A percentile compares a stretch with the other conserved stretches of the same genome.
phyloP scores from a whole-genome alignment of 1,140 invertebrate species.

The Ceratina calcarata region DNA sequence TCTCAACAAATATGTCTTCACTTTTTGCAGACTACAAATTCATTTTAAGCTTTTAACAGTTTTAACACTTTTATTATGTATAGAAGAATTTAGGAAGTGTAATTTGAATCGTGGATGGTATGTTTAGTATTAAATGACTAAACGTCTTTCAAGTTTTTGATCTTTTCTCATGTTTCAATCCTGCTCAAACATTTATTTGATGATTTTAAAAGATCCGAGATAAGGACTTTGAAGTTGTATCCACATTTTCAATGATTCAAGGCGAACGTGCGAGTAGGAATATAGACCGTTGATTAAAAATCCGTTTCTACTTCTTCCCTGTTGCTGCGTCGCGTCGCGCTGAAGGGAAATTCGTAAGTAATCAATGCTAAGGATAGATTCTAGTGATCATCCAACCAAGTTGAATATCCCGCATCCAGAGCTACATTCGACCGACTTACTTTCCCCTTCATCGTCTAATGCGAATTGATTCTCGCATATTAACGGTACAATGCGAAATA shows the following conservation, averaged over 20 bases:
- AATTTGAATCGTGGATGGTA: too few relatives aligned
- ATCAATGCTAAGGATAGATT: constrained; percentile 20
- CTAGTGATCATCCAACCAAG: background rate
- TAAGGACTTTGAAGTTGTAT: background rate
- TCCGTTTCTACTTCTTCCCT: background rate
- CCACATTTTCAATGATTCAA: background rate
- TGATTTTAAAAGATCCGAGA: background rate
- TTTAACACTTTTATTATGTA: too few relatives aligned
- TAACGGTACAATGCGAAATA: constrained; percentile 4
- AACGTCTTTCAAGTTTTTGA: too few relatives aligned
- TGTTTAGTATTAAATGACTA: too few relatives aligned
- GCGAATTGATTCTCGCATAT: constrained; percentile 40
- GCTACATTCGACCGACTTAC: constrained; percentile 32
- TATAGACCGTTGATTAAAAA: constrained; percentile 16
- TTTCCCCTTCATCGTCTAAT: constrained; percentile 20
- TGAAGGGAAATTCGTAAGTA: constrained; percentile 24
- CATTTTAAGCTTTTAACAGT: too few relatives aligned
- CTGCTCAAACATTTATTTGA: background rate
- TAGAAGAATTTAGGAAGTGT: too few relatives aligned
- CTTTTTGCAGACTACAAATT: too few relatives aligned
- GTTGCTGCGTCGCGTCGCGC: too few relatives aligned
- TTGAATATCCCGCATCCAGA: constrained; percentile 22
- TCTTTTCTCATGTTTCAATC: too few relatives aligned
- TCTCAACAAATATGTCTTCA: too few relatives aligned
- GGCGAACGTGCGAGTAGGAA: background rate